Evolutionary conservation across 2,113 vertebrate species (phyloP).

Genomic region (Peromyscus maniculatus): DNA sequence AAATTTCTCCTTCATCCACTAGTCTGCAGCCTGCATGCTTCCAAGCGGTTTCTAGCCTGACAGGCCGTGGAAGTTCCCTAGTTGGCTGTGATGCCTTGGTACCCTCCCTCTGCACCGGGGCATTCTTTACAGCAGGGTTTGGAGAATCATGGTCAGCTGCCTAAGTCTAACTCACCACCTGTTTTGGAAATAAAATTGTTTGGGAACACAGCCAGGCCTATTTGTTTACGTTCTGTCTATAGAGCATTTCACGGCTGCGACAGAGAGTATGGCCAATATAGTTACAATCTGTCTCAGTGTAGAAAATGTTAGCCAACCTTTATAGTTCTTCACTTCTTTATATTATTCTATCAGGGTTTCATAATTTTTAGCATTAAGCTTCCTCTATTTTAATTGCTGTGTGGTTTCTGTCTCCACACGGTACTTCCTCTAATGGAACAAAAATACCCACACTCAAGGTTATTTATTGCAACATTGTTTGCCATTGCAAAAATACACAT

Average conservation of each 20-base stretch:
- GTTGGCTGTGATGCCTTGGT: background rate
- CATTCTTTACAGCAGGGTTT: background rate
- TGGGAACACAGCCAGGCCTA: background rate
- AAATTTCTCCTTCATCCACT: background rate
- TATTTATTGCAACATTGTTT: conserved; percentile 10
- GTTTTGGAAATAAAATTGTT: conserved; percentile 27
- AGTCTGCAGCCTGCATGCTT: background rate
- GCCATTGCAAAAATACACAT: background rate
- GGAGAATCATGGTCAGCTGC: background rate
- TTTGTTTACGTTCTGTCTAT: conserved; percentile 9
- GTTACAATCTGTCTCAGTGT: background rate
- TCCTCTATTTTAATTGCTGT: conserved; percentile 45
- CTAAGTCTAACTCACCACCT: background rate
- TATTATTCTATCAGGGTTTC: background rate
- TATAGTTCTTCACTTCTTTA: background rate
- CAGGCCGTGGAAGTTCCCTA: background rate
- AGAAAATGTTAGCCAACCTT: background rate
- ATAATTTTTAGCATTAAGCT: background rate
- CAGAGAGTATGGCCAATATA: background rate
- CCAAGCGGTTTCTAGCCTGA: background rate
- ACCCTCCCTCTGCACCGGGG: background rate
- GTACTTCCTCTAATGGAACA: conserved; percentile 7
- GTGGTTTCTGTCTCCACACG: background rate
- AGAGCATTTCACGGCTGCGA: background rate
- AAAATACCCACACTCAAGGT: background rate